phyloP scores from a whole-genome alignment of 2,888 invertebrate species.

The Branchipolynoe longqiensis region DNA sequence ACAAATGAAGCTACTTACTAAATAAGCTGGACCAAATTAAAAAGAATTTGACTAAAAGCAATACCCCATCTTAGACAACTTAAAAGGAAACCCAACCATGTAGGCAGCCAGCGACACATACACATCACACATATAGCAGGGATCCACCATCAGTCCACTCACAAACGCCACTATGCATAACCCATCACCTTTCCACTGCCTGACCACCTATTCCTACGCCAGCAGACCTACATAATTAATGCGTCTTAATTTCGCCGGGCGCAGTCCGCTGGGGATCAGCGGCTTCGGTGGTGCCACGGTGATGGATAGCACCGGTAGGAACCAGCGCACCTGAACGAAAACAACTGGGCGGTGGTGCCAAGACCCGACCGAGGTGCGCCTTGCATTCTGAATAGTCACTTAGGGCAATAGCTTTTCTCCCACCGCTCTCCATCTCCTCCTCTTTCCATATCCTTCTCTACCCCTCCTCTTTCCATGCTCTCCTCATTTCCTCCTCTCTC shows the following conservation, averaged over 20 bases:
- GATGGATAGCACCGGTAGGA: conserved; percentile 23
- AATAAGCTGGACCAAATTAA: too few species aligned
- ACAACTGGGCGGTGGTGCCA: background rate
- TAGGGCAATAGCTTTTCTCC: too few species aligned
- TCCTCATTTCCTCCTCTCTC: background rate
- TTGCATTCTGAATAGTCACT: conserved; percentile 18
- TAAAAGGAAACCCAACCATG: too few species aligned
- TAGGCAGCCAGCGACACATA: too few species aligned
- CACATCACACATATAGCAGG: too few species aligned
- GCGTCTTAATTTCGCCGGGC: conserved; percentile 35
- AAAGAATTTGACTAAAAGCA: too few species aligned
- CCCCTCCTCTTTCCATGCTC: too few species aligned
- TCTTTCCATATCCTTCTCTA: background rate
- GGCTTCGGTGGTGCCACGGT: background rate
- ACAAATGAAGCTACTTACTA: too few species aligned
- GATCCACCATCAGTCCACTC: too few species aligned
- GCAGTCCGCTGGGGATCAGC: conserved; percentile 22
- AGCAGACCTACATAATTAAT: conserved; percentile 16
- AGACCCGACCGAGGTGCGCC: background rate
- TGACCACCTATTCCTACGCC: background rate
- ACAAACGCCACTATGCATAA: background rate
- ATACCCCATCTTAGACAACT: too few species aligned
- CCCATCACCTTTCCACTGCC: background rate
- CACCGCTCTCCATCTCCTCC: background rate
- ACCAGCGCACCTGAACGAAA: conserved; percentile 11